phyloP scores from a whole-genome alignment of 2,797 vertebrate species.

The Pterois miles region DNA sequence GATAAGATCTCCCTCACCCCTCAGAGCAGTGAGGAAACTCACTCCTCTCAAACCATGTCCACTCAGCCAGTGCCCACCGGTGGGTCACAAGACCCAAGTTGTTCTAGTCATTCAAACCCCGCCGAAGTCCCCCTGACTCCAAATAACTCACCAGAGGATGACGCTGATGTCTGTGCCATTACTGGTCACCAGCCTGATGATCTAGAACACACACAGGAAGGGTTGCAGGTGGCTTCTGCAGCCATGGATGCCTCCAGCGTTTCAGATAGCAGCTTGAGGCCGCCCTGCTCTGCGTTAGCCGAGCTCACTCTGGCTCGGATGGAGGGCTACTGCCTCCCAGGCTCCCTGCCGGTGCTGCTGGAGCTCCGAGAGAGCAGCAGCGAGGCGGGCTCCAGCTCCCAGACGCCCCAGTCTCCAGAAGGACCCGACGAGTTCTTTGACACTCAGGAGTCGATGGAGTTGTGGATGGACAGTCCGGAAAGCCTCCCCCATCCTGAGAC shows the following conservation, averaged over 20 bases:
- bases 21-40: slow-evolving; percentile 87
- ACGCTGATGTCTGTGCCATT: background rate
- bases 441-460: slow-evolving; percentile 79
- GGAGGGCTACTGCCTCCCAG: slow-evolving; percentile 77
- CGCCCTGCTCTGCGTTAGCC: slow-evolving; percentile 54
- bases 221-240: background rate
- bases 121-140: slow-evolving; percentile 53
- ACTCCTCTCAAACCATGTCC: slow-evolving; percentile 63
- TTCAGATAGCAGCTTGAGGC: slow-evolving; percentile 34
- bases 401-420: slow-evolving; percentile 83
- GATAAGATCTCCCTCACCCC: slow-evolving; percentile 87
- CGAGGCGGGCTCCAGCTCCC: slow-evolving; percentile 84
- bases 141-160: slow-evolving; percentile 61
- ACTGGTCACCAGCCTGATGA: slow-evolving; percentile 12
- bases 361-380: slow-evolving; percentile 86
- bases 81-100: slow-evolving; percentile 36
- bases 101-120: slow-evolving; percentile 19
- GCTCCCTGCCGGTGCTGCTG: slow-evolving; percentile 80
- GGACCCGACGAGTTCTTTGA: slow-evolving; percentile 83
- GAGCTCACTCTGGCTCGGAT: slow-evolving; percentile 71
- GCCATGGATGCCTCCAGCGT: background rate
- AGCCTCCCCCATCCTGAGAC: slow-evolving; percentile 52
- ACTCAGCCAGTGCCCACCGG: slow-evolving; percentile 29
- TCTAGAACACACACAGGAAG: slow-evolving; percentile 7
- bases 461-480: slow-evolving; percentile 75